Evolutionary conservation across 1,140 invertebrate genomes (phyloP), one percentile per base, ranked within the genome.

Genomic region (Heliconius melpomene): DNA sequence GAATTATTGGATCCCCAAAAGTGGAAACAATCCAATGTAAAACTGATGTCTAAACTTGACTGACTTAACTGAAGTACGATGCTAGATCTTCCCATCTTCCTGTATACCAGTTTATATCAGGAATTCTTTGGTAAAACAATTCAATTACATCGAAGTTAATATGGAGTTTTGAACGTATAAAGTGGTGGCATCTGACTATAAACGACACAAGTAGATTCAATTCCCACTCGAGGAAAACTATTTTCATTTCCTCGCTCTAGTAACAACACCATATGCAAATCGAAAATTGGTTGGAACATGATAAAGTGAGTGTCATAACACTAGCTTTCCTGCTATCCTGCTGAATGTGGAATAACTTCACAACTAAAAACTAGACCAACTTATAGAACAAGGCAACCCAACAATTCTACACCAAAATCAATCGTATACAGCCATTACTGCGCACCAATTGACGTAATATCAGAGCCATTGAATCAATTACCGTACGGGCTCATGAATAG

Each of bases 401-500:
- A 66, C 26, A 23, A 66, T 66, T 66, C 23, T 3, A 29, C 60
- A 29, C 23, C 26, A 2, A 66, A 66, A 66, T 66, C 60, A 66
- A 66, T 66, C 26, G 60, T 66, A 66, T 66, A 29, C n/a, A 13
- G 23, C 26, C n/a, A 66, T 66, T 66, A 66, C 60, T 16, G 60
- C 60, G 60, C 13, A 66, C 23, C 60, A 26, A 66, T 66, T 26
- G 60, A 26, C 60, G 60, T 66, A 66, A 66, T 66, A 66, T 66
- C 60, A 29, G 60, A 29, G 26, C 60, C 60, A 66, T 66, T 66
- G 60, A 66, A 66, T 66, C 60, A 66, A 66, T 66, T 66, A 66
- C 60, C 60, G 60, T 29, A 66, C 23, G 20, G 23, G 26, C 13
- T 66, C 23, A 66, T 29, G 60, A 66, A 66, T 66, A 66, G 60